Base-by-base conservation (phyloP, 2,113 vertebrate genomes). In the Pelecanoides urinatrix region DNA sequence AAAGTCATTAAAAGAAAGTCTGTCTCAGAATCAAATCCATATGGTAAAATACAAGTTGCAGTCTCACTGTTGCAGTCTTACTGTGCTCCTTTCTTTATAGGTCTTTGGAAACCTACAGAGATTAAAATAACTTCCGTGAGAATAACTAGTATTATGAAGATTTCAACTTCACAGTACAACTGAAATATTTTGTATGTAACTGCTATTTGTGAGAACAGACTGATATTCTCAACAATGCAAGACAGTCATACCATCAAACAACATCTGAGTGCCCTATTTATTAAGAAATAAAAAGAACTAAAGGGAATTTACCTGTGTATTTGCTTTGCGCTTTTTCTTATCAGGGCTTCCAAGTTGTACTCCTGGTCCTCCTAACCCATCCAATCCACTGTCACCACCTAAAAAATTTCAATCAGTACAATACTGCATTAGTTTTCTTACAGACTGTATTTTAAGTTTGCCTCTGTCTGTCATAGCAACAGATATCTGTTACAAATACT, bases 271-370 rank as follows among this genome's bases (percentile, higher is more conserved):
- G 30, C 30, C 7, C 45, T 25, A 15, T 36, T 78, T 56, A 65
- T 53, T 55, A 42, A 61, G 32, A 91, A 81, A 65, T 58, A 30
- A 59, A 49, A 86, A 74, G 49, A 84, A 91, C 15, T 49, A 53
- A 84, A 91, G 32, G 32, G 53, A 87, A 84, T 78, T 97, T 98
- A 99, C 98, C 98, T 98, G 98, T 45, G 98, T 67, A 47, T 96
- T 98, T 52, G 98, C 93, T 96, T 98, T 99, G 96, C 98, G 98
- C 80, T 98, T 99, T 97, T 99, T 99, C 98, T 99, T 99, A 95
- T 99, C 99, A 16, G 98, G 98, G 94, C 98, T 99, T 95, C 98
- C 98, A 71, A 98, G 97, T 11, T 98, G 98, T 80, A 98, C 96
- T 87, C 98, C 97, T 62, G 98, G 97, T 92, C 98, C 98, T 97